Evolutionary conservation across 1,140 invertebrate species (phyloP), one percentile per base, ranked within the genome.

Genomic region (Achroia grisella): DNA sequence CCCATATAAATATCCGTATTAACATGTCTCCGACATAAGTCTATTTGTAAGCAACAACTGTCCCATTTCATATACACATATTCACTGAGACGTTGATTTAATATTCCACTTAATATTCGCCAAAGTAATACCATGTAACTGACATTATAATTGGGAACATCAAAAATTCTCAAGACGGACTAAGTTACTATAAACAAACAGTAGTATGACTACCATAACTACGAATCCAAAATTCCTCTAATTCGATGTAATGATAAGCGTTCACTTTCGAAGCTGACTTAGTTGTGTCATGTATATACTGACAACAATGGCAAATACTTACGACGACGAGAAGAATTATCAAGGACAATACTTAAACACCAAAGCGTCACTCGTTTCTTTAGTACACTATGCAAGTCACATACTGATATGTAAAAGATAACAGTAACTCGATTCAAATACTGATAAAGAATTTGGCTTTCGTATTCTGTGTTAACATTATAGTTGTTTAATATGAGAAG

Each of bases 381-480:
- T 66, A 74, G 54, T 68, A 68, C 53, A 62, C 60, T 76, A 77
- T 58, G 59, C 72, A 79, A 81, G 71, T 84, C 74, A 80, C 76
- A 72, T 71, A 62, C 68, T 81, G 80, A 84, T 84, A 84, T 84
- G 80, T 84, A 78, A 74, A 70, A 65, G 54, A 64, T 48, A 62
- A 76, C 62, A 69, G 64, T 69, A 63, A 72, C 59, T 64, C 56
- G 64, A 68, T 66, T 70, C 56, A 60, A 74, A 78, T 77, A 77
- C 70, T 77, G 71, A 71, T 70, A 70, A 39, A 72, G 54, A 65
- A 70, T 71, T 73, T 66, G 62, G 60, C 51, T 74, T 56, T 33
- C 49, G 46, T 34, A 51, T 48, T 57, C 48, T 30, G 41, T 49
- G 17, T 23, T 3, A 4, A 15, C n/a, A 37, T 37, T 37, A 6